phyloP scores from a whole-genome alignment of 2,113 vertebrate genomes.

The Apaloderma vittatum region DNA sequence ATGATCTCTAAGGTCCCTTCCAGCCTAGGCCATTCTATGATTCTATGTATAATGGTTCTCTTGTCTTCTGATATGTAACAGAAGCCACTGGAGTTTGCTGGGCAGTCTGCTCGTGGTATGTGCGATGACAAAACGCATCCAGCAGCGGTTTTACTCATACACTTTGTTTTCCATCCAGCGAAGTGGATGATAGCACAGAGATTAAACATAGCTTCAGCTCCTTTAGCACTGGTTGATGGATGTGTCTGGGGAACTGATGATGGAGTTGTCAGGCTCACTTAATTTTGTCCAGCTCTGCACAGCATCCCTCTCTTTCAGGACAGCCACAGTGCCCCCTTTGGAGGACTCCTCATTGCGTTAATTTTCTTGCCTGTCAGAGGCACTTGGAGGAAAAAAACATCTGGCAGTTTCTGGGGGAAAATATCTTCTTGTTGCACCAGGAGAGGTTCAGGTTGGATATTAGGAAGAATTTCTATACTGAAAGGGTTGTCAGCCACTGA shows the following conservation, averaged over 20 bases:
- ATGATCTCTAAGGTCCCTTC: too few relatives aligned
- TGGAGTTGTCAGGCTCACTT: neutral
- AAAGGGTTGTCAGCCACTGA: too few relatives aligned
- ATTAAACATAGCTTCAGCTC: neutral
- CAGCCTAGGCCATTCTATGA: too few relatives aligned
- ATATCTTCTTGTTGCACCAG: neutral
- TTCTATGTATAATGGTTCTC: neutral
- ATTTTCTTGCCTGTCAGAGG: neutral
- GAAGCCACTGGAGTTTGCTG: neutral
- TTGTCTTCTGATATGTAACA: neutral
- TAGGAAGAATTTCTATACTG: too few relatives aligned
- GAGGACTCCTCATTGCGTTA: neutral
- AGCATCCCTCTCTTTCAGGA: neutral
- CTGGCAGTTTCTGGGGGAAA: neutral
- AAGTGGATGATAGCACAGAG: neutral
- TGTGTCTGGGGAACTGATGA: neutral
- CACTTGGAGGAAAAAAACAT: neutral
- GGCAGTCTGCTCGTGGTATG: neutral
- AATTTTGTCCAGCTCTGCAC: neutral
- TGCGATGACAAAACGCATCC: neutral
- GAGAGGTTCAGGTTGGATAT: too few relatives aligned
- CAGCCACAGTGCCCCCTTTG: neutral
- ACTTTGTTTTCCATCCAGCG: neutral
- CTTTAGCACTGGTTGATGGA: neutral
- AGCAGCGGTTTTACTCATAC: neutral